Percentiles rank a stretch among this genome's conserved stretches.
These are phyloP conservation scores for Zootoca vivipara DNA, from an alignment of 2,113 vertebrate genomes.

Conservation along the genomic window DNA sequence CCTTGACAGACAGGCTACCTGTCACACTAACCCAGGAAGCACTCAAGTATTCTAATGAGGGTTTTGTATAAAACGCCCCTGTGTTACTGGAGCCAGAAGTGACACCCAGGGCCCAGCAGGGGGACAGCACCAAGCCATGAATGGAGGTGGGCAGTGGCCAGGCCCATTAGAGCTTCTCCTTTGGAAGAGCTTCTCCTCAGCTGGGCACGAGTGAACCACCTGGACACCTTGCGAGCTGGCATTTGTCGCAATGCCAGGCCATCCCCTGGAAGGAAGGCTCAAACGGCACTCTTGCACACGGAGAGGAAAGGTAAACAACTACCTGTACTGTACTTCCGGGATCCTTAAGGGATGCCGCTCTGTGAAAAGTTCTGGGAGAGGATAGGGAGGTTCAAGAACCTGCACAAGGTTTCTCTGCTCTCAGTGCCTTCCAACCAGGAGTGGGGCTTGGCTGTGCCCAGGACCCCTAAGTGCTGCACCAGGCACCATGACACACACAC, in stretches of 20 bases:
- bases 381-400: background rate
- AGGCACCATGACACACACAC: conserved; percentile 9
- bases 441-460: background rate
- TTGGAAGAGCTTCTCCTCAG: background rate
- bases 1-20: conserved; percentile 3
- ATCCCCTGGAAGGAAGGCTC: conserved; percentile 19
- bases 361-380: background rate
- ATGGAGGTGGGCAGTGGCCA: conserved; percentile 9
- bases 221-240: background rate
- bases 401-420: background rate
- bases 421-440: background rate
- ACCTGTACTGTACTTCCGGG: background rate
- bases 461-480: background rate
- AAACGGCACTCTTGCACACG: conserved; percentile 15
- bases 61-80: conserved; percentile 36
- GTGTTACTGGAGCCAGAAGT: conserved; percentile 22
- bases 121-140: conserved; percentile 33
- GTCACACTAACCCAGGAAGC: conserved; percentile 34
- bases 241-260: background rate
- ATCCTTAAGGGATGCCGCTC: background rate
- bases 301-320: background rate
- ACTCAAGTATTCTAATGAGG: conserved; percentile 34
- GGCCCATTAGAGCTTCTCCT: background rate
- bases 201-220: background rate
- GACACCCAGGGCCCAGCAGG: conserved; percentile 28